Conservation (phyloP, 1,140 invertebrate species). For the Goniozus legneri region DNA sequence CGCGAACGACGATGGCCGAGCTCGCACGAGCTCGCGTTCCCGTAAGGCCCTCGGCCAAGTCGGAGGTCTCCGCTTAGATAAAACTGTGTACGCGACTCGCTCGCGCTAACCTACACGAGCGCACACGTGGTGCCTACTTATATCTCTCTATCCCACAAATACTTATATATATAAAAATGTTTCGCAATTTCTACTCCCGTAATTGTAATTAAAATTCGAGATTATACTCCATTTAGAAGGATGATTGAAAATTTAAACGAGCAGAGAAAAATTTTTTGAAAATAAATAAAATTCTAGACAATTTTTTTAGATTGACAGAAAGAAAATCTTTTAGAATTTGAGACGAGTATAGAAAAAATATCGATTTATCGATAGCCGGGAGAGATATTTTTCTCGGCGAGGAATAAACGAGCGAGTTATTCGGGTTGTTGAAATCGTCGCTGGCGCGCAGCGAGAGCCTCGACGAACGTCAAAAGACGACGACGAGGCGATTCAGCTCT, state of each 20-base stretch:
- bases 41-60: conserved; percentile 11
- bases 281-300: background rate
- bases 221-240: too few species aligned
- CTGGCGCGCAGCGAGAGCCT: too few species aligned
- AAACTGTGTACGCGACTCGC: conserved; percentile 7
- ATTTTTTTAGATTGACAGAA: background rate
- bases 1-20: too few species aligned
- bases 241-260: background rate
- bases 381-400: too few species aligned
- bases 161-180: too few species aligned
- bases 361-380: too few species aligned
- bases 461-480: too few species aligned
- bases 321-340: background rate
- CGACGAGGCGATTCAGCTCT: background rate
- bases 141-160: too few species aligned
- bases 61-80: conserved; percentile 19
- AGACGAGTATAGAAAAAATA: too few species aligned
- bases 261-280: background rate
- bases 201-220: too few species aligned
- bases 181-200: too few species aligned
- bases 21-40: conserved; percentile 12
- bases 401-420: background rate
- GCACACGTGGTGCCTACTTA: background rate
- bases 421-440: background rate
- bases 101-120: background rate